Conservation (phyloP, 2,113 vertebrate genomes). For the Amphiprion ocellaris region DNA sequence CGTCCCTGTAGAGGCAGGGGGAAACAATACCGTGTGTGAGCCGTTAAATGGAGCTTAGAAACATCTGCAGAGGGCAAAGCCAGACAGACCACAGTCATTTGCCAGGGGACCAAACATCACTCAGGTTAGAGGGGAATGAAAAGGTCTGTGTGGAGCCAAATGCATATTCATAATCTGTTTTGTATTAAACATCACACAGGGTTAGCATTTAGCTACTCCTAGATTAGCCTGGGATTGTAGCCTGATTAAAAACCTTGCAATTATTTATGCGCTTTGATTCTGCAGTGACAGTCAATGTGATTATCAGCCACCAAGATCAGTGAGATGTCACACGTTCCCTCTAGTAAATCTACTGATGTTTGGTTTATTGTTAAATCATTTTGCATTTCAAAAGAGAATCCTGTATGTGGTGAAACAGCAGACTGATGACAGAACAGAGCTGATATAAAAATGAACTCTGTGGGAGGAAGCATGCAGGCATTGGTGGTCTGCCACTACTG, state of each 20-base stretch:
- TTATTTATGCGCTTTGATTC: neutral
- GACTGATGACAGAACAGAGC: conserved; percentile 47
- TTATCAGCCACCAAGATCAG: neutral
- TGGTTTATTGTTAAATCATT: conserved; percentile 15
- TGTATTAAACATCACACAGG: neutral
- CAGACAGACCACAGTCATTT: conserved; percentile 14
- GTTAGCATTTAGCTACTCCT: neutral
- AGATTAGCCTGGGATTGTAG: neutral
- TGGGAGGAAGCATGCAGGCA: conserved; percentile 58
- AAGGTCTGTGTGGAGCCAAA: neutral
- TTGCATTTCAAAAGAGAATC: conserved; percentile 17
- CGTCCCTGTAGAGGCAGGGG: neutral
- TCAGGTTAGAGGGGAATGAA: neutral
- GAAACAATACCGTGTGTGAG: neutral
- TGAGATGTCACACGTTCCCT: neutral
- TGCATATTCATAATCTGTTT: neutral
- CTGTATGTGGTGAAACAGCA: conserved; percentile 28
- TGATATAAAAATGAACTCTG: conserved; percentile 65
- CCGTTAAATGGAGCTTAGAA: conserved; percentile 3
- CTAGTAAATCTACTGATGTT: neutral
- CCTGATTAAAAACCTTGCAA: neutral
- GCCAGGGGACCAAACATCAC: neutral
- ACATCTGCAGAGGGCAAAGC: conserved; percentile 12
- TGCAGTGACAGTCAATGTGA: neutral
- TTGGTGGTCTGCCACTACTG: conserved; percentile 67